Evolutionary conservation across 2,113 vertebrate species (phyloP), one percentile per base, ranked within the genome.

Genomic region (Xerus inauris): DNA sequence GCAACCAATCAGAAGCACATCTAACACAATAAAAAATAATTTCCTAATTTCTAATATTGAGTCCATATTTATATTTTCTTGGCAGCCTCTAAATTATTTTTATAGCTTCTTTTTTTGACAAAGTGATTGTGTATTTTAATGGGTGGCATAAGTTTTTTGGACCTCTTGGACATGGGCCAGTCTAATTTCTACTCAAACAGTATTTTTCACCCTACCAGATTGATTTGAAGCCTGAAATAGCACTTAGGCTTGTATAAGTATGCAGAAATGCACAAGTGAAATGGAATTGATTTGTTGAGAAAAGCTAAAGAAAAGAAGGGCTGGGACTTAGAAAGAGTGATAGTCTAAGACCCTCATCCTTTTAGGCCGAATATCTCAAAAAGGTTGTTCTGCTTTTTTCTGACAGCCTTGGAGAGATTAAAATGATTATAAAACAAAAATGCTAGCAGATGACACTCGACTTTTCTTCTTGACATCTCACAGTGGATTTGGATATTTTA

Each of bases 201-300:
- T 86, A 47, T 87, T 93, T 96, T 91, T 22, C n/a, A 32, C n/a
- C 8, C 6, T 93, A 40, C n/a, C 77, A 91, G 80, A 83, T 91
- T 92, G 93, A 79, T 97, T 17, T 80, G 79, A 93, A 97, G 59
- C 42, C 75, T 91, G 83, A 93, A 93, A 40, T 95, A 92, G 80
- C 65, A 77, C 19, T 65, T 72, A 75, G 45, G 35, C 65, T 75
- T 76, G 49, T 89, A 1, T 67, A 93, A 84, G 49, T 76, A 47
- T 42, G 83, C 69, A 65, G 8, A 90, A 91, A 83, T 59, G 28
- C 16, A 30, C 45, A 59, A 67, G 71, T 77, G 51, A 83, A 80
- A 77, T 77, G 57, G 35, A 51, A 89, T 81, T 87, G 81, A 88
- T 62, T 20, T 95, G 45, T 17, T 47, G 65, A 94, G 77, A 54